phyloP scores from a whole-genome alignment of 2,888 invertebrate species.

The Prosapia bicincta region DNA sequence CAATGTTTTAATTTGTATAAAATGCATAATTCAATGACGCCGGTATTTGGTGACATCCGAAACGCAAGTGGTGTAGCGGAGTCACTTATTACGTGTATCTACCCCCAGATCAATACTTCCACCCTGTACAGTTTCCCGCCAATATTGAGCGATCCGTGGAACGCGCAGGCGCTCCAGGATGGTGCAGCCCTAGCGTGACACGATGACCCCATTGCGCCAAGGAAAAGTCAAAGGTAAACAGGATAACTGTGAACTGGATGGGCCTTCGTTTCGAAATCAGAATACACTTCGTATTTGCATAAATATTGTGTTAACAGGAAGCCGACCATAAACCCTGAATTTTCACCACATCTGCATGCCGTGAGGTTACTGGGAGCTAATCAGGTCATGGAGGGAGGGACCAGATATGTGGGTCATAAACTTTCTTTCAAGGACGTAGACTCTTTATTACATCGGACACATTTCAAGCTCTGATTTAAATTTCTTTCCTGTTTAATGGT shows the following conservation, averaged over 20 bases:
- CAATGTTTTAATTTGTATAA: neutral
- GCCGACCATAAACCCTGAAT: neutral
- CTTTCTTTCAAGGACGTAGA: neutral
- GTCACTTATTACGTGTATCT: neutral
- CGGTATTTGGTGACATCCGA: neutral
- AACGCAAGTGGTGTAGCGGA: neutral
- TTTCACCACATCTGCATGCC: neutral
- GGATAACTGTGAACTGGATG: neutral
- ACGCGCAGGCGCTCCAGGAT: neutral
- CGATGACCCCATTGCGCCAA: neutral
- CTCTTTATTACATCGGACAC: neutral
- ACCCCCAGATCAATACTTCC: neutral
- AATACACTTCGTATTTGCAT: neutral
- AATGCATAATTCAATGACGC: neutral
- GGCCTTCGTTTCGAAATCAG: neutral
- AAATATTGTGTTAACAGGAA: neutral
- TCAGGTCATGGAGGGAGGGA: neutral
- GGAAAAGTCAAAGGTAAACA: conserved; percentile 2
- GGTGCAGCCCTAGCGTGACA: neutral
- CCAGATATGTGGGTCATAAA: neutral
- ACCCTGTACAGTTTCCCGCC: conserved; percentile 2
- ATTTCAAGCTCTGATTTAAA: neutral
- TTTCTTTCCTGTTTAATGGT: neutral
- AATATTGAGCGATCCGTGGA: neutral
- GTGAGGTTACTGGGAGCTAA: neutral